phyloP scores from a whole-genome alignment of 2,797 vertebrate genomes.

The Falco novaeseelandiae region DNA sequence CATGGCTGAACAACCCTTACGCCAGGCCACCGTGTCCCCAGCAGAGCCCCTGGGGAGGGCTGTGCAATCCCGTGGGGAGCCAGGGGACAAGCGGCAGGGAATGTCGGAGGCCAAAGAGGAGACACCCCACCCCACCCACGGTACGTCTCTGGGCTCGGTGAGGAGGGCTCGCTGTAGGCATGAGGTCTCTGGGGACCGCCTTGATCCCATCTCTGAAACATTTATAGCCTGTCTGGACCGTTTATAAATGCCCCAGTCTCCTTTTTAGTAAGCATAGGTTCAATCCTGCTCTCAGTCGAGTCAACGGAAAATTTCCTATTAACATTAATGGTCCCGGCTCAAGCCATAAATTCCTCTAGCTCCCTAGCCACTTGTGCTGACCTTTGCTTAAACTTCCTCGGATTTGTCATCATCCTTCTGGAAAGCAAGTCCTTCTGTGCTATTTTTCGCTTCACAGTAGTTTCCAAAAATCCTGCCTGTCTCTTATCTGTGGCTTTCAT shows the following conservation, averaged over 20 bases:
- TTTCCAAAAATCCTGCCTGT: background rate
- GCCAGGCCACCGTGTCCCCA: background rate
- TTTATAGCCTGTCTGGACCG: conserved; percentile 51
- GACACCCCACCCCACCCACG: fast-evolving
- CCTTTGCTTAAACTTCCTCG: conserved; percentile 62
- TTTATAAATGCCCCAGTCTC: conserved; percentile 38
- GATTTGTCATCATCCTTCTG: conserved; percentile 47
- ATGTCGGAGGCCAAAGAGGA: background rate
- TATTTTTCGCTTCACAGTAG: conserved; percentile 14
- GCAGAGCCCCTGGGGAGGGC: background rate
- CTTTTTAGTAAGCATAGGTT: conserved; percentile 41
- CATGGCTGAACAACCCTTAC: background rate
- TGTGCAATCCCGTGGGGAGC: background rate
- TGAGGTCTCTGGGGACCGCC: background rate
- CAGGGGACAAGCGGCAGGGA: background rate
- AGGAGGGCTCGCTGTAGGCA: background rate
- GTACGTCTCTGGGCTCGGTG: background rate
- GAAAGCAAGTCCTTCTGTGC: conserved; percentile 17
- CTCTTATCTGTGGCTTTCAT: background rate
- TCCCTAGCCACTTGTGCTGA: conserved; percentile 60
- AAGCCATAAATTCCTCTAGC: conserved; percentile 64
- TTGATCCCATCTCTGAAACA: conserved; percentile 18
- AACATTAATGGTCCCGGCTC: conserved; percentile 42
- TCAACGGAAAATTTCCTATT: conserved; percentile 53
- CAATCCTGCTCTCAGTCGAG: background rate